Base-by-base conservation (phyloP, 2,797 vertebrate species). In the Leptodactylus fallax region DNA sequence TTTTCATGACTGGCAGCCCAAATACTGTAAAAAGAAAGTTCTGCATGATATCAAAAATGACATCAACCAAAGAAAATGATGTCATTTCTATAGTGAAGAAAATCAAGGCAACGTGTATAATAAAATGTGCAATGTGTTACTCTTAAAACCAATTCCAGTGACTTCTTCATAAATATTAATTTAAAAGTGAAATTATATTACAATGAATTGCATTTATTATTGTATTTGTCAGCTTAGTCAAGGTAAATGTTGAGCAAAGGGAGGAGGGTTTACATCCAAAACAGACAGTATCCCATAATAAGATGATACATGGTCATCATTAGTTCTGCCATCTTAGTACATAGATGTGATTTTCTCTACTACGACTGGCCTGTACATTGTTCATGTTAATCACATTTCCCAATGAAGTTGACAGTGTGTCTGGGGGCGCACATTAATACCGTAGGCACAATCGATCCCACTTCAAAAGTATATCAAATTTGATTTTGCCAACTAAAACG, bases 401-500 rank as follows among this genome's bases (percentile, higher is more conserved):
- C 55, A 78, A 58, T 80, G 23, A 60, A 80, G 77, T 47, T 86
- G 69, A 47, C 79, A 47, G 61, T 58, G 53, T 63, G 55, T 80
- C 65, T 49, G 19, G 19, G 71, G 79, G 36, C 47, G 65, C 45
- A 19, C 45, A 55, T 27, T 72, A 76, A 55, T 85, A 51, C 36
- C 63, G n/a, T 23, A 76, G 69, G 69, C 36, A 61, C 47, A 82
- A 83, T 83, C 60, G 12, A 63, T 83, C 25, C 19, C 58, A 78
- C 56, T 82, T 63, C 23, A 69, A 82, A 63, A 77, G 6, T 77
- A 55, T 74, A 25, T 47, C 53, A 51, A 87, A 88, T 72, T 79
- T 78, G 51, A 87, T 84, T 87, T 84, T 79, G 16, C 74, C 51
- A 69, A 21, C 51, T 67, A 27, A 58, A 63, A 80, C 60, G 74